Evolutionary conservation across 2,888 invertebrate species (phyloP), one percentile per base, ranked within the genome.

Genomic region (Teinopalpus imperialis): DNA sequence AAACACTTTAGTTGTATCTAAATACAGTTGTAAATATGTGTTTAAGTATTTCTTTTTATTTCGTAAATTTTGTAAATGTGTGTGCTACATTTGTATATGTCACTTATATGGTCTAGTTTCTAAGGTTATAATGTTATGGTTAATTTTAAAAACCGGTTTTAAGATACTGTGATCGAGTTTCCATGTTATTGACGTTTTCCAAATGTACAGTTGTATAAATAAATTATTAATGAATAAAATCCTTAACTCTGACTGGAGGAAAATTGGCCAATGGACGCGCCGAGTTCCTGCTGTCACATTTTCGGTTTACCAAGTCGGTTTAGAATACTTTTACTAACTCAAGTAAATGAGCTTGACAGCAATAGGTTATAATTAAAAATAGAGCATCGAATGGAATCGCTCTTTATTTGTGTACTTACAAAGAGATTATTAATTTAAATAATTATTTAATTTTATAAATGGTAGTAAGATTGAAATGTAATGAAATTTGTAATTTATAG

Each of bases 401-500:
- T 24, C 6, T 16, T 34, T 34, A 32, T 26, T 27, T 49, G 44
- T 34, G 27, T 40, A 26, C 20, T 34, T 46, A 39, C 26, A 45
- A 29, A 51, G 45, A 53, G 52, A 48, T 48, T 55, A 53, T 52
- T 51, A 51, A 42, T 52, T 52, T 54, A 43, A 48, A 48, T 49
- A 46, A 48, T 49, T 49, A 46, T 53, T 47, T 47, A 48, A 53
- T 52, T 50, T 53, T 43, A 47, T 49, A 44, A 53, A 56, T 54
- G 54, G 60, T 78, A 77, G 74, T 58, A 63, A 52, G 61, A 54
- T 44, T 32, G 16, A 20, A 64, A 64, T 75, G 76, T 87, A 85
- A 81, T 76, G 72, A 81, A 81, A 81, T 76, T 72, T 83, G 80
- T 82, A 83, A 86, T 80, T 80, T 81, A 86, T 85, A 82, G 77